Base-by-base conservation (phyloP, 2,797 vertebrate species). In the Borostomias antarcticus region DNA sequence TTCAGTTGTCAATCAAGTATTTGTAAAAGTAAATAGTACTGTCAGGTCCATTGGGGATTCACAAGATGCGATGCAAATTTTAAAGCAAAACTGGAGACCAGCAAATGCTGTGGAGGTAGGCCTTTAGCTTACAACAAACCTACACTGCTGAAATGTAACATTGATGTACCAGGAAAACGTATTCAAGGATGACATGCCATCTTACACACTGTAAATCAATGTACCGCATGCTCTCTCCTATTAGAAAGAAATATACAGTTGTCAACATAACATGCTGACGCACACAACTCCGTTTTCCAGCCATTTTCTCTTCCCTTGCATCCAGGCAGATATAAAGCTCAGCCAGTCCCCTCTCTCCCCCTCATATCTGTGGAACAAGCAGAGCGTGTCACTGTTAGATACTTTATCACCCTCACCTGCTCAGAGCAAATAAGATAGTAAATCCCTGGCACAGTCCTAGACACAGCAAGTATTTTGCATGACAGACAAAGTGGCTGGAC, bases 241-340 rank as follows among this genome's bases (percentile, higher is more conserved):
- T 43, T 3, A 17, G n/a, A n/a, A 43, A n/a, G 2, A 43, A 43
- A 43, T 43, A 43, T 43, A 17, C 40, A 37, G 29, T n/a, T 64
- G 62, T 53, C 30, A 40, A 40, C 33, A 52, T 33, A 37, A 33
- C 37, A n/a, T 35, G 26, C 10, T 54, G 48, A 35, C 32, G 35
- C 45, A 35, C 23, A 52, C 26, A 25, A 9, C 30, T 48, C 21
- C 19, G 32, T 26, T 53, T 64, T 64, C 53, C 62, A 37, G 50
- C 48, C 30, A 63, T 54, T 30, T 54, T 30, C 6, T 54, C 3
- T 28, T 54, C 26, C 52, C 26, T 17, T 5, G 17, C 3, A 45
- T 45, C 40, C 52, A 51, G 21, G 23, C 48, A 29, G 52, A 54
- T 17, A 29, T 54, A 30, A n/a, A n/a, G n/a, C n/a, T n/a, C n/a